Base-by-base conservation (phyloP, 23 tunicate genomes). In the Styela plicata region DNA sequence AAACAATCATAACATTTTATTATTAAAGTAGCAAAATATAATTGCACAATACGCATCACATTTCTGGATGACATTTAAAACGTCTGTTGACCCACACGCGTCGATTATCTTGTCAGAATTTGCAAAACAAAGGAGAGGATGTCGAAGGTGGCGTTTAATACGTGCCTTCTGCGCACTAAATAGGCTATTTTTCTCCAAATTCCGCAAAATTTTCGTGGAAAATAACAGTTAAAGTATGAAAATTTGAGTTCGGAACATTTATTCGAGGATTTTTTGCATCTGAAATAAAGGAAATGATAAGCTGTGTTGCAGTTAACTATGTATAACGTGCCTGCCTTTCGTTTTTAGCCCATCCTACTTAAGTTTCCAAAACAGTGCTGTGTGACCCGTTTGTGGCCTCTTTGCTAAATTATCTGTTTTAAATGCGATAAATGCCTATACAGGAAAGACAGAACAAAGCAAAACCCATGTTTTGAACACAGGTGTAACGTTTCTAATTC, bases 401-500 rank as follows among this genome's bases (percentile, higher is more conserved):
- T 44, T 13, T 44, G 13, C 57, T 44, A 44, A 44, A 44, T 44
- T 44, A 44, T 44, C 57, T 44, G 10, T 44, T 44, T 13, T 5
- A 5, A 44, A 44, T 44, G 57, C 13, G 57, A 13, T 44, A 44
- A 44, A 44, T 44, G 57, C 57, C 57, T 44, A 5, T 44, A 44
- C 57, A 44, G 7, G 7, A 7, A 13, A 13, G 57, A 5, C 13
- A 44, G 57, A 13, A 44, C 57, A 44, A 44, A 44, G 13, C 57
- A 44, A 44, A 44, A 44, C 57, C 13, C 57, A 44, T 44, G 57
- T 44, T 44, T 44, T 5, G 57, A 5, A 7, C 10, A 44, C 57
- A 44, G 57, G 57, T 44, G 57, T 44, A 44, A 44, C 57, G 57
- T 71, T 71, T 71, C 77, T 71, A 71, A 71, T 71, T 33, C 36